Conservation (phyloP, 1,140 invertebrate genomes). For the Magallana gigas region DNA sequence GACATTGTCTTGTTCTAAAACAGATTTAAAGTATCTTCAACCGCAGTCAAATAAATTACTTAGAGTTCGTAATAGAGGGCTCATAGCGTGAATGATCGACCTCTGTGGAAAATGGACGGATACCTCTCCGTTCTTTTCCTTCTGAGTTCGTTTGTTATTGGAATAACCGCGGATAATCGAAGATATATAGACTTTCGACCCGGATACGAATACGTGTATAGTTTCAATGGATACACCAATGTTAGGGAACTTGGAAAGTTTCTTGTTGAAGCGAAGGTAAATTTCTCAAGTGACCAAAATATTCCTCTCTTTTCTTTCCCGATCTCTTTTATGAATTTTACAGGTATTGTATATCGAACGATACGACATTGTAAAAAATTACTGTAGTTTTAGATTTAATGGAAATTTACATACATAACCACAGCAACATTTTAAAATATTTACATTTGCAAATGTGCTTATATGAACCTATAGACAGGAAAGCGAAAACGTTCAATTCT, state of each 20-base stretch:
- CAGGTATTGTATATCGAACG: neutral
- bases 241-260: constrained; percentile 48
- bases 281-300: too few species aligned
- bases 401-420: too few species aligned
- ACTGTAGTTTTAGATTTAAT: too few species aligned
- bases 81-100: neutral
- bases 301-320: too few species aligned
- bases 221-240: constrained; percentile 41
- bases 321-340: neutral
- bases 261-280: constrained; percentile 44
- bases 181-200: constrained; percentile 48
- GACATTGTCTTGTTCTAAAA: neutral
- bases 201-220: constrained; percentile 44
- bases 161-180: neutral
- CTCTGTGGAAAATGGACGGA: constrained; percentile 8
- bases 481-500: too few species aligned
- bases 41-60: neutral
- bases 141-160: neutral
- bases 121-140: neutral
- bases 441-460: too few species aligned
- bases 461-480: too few species aligned
- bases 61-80: neutral
- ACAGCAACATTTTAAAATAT: neutral
- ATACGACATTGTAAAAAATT: neutral
- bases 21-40: neutral